Conservation (phyloP, 2,888 invertebrate species). For the Phaedon cochleariae region DNA sequence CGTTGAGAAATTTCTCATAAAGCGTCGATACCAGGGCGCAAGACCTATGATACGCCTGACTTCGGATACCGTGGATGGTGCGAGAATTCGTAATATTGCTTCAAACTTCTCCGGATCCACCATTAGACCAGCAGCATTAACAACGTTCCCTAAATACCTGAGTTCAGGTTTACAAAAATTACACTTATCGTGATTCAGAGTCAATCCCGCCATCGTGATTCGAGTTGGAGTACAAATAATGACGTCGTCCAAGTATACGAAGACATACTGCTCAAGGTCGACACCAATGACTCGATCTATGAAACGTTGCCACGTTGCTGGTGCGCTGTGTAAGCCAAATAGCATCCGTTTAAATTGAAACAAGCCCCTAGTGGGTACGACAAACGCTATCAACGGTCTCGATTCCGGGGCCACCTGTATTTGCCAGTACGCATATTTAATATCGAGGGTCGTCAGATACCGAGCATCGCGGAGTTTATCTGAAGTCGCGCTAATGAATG, state of each 20-base stretch:
- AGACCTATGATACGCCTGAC: constrained; percentile 27
- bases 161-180: too few species aligned
- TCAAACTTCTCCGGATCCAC: constrained; percentile 18
- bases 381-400: constrained; percentile 47
- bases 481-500: background rate
- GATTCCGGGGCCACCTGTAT: constrained; percentile 19
- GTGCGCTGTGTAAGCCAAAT: constrained; percentile 43
- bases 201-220: constrained; percentile 37
- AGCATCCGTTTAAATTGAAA: constrained; percentile 48
- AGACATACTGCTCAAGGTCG: constrained; percentile 39
- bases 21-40: too few species aligned
- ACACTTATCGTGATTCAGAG: constrained; percentile 31
- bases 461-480: constrained; percentile 17
- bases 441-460: background rate
- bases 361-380: constrained; percentile 44
- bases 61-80: constrained; percentile 24
- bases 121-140: constrained; percentile 6
- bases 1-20: constrained; percentile 27
- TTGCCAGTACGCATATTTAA: constrained; percentile 21
- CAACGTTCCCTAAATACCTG: constrained; percentile 20
- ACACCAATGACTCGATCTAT: constrained; percentile 40
- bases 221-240: constrained; percentile 36
- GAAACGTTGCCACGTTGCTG: constrained; percentile 44
- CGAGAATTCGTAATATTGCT: too few species aligned
- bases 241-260: constrained; percentile 45